A percentile compares a stretch with the other conserved stretches of the same genome.
Evolutionary conservation across 2,113 vertebrate species (phyloP).

Genomic region (Alaudala cheleensis): DNA sequence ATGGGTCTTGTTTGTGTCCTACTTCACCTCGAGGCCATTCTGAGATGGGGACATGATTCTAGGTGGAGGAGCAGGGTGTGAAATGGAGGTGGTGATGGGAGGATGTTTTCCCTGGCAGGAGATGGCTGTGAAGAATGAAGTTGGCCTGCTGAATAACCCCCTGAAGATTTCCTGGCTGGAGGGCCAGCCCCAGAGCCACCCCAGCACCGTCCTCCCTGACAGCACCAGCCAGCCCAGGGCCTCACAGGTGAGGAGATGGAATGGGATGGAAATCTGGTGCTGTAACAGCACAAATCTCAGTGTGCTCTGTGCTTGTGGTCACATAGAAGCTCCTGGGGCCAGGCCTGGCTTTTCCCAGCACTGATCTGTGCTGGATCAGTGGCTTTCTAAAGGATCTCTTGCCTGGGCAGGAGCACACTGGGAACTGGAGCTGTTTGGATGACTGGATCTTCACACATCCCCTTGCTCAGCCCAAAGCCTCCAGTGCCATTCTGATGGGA

Average conservation of each 20-base stretch:
- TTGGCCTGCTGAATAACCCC: constrained; percentile 85
- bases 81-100: background rate
- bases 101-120: constrained; percentile 76
- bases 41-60: background rate
- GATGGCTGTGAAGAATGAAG: constrained; percentile 90
- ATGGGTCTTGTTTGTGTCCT: background rate
- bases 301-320: background rate
- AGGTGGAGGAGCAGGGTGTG: background rate
- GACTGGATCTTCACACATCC: background rate
- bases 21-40: background rate
- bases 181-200: constrained; percentile 73
- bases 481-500: background rate
- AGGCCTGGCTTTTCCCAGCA: background rate
- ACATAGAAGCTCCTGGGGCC: background rate
- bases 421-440: background rate
- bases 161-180: constrained; percentile 94
- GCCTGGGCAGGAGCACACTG: background rate
- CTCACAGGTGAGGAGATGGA: constrained; percentile 83
- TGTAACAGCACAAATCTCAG: background rate
- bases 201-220: background rate
- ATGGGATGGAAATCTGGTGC: background rate
- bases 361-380: background rate
- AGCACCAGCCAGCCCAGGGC: constrained; percentile 21
- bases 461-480: background rate
- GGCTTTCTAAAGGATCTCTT: background rate